phyloP scores from a whole-genome alignment of 2,888 invertebrate species.

The Pyrgus malvae region DNA sequence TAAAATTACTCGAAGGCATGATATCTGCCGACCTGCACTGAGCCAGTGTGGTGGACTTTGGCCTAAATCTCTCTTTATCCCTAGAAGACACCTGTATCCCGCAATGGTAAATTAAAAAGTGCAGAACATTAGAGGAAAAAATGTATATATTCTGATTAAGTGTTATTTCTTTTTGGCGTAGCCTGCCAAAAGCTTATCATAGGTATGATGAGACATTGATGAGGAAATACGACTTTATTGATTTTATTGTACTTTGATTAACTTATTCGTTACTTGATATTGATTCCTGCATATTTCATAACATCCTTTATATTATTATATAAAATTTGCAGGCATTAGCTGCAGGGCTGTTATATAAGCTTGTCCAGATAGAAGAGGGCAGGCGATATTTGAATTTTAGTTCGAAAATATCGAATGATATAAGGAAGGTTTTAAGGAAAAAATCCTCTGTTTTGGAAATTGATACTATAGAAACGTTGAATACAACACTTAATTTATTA shows the following conservation, averaged over 20 bases:
- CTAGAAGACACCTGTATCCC: too few species aligned
- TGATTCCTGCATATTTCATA: too few species aligned
- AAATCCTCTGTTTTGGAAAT: constrained; percentile 46
- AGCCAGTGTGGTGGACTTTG: too few species aligned
- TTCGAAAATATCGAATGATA: constrained; percentile 62
- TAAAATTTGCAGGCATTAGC: constrained; percentile 53
- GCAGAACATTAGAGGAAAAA: too few species aligned
- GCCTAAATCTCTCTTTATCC: too few species aligned
- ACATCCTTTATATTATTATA: background rate
- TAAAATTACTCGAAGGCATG: too few species aligned
- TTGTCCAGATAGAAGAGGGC: constrained; percentile 64
- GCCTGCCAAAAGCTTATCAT: too few species aligned
- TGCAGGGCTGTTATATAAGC: constrained; percentile 52
- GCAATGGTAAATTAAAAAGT: too few species aligned
- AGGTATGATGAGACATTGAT: background rate
- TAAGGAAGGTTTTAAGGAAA: constrained; percentile 59
- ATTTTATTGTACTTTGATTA: background rate
- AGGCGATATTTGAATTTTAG: constrained; percentile 63
- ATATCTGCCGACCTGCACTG: too few species aligned
- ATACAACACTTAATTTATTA: constrained; percentile 50
- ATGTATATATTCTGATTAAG: too few species aligned
- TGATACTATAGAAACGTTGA: constrained; percentile 50
- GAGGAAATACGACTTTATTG: background rate
- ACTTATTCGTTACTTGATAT: too few species aligned
- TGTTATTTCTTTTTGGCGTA: too few species aligned